phyloP scores from a whole-genome alignment of 1,140 invertebrate genomes.

The Dendrolimus punctatus region DNA sequence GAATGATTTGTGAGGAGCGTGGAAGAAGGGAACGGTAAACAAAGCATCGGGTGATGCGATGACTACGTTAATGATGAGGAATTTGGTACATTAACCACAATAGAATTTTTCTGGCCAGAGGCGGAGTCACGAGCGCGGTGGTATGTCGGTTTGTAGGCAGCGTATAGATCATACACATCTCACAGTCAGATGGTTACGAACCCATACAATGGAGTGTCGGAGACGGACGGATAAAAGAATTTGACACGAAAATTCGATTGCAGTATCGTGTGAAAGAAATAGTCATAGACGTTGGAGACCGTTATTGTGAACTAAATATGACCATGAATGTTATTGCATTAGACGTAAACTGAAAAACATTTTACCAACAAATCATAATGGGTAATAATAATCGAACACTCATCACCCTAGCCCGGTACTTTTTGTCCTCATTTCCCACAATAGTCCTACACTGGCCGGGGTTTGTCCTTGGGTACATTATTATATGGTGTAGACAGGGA shows the following conservation, averaged over 20 bases:
- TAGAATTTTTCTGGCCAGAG: constrained; percentile 64
- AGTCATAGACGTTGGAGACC: no score
- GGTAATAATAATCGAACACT: no score
- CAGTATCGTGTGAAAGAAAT: neutral
- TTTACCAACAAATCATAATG: no score
- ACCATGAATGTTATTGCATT: no score
- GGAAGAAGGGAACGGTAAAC: constrained; percentile 26
- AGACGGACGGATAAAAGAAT: constrained; percentile 14
- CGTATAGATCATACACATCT: constrained; percentile 36
- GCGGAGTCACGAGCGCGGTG: constrained; percentile 43
- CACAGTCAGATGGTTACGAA: constrained; percentile 32
- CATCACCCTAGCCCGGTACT: no score
- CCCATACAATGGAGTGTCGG: constrained; percentile 31
- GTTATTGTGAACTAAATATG: no score
- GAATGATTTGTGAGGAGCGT: constrained; percentile 14
- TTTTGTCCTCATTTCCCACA: no score
- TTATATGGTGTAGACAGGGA: no score
- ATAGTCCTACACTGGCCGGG: no score
- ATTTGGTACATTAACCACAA: constrained; percentile 66
- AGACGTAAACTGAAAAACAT: no score
- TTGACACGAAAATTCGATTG: constrained; percentile 12
- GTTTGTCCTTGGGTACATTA: no score
- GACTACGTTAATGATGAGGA: constrained; percentile 53
- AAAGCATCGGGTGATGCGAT: constrained; percentile 29
- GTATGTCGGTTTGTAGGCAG: constrained; percentile 25